Evolutionary conservation across 2,113 vertebrate species (phyloP).

Genomic region (Vicugna pacos): DNA sequence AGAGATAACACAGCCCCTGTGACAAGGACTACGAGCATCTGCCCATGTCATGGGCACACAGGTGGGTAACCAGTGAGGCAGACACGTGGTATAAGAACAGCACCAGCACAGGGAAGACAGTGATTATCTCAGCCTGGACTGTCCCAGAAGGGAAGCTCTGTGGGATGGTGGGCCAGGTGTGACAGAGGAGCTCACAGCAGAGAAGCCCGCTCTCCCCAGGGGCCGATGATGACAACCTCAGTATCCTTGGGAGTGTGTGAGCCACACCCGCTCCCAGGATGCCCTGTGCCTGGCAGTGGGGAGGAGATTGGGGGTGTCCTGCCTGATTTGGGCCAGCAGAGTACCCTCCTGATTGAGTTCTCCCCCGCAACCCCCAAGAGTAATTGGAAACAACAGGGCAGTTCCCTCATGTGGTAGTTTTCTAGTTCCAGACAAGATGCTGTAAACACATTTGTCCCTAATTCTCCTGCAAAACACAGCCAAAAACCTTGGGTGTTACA

Average conservation of each 20-base stretch:
- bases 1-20: neutral
- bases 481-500: neutral
- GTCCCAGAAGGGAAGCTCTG: neutral
- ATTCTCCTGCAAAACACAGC: neutral
- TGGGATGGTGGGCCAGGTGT: neutral
- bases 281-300: too few relatives aligned
- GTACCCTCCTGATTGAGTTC: neutral
- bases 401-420: neutral
- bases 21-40: neutral
- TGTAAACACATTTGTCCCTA: neutral
- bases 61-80: neutral
- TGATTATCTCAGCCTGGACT: neutral
- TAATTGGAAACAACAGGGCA: neutral
- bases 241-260: neutral
- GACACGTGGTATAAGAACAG: accelerated
- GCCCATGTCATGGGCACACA: neutral
- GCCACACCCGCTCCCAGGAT: neutral
- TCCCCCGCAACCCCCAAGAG: neutral
- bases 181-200: neutral
- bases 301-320: neutral
- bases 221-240: neutral
- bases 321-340: neutral
- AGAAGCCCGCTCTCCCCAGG: too few relatives aligned
- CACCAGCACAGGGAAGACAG: too few relatives aligned
- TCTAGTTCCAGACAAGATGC: neutral